phyloP scores from a whole-genome alignment of 2,113 vertebrate genomes.

The Planiliza haematocheilus region DNA sequence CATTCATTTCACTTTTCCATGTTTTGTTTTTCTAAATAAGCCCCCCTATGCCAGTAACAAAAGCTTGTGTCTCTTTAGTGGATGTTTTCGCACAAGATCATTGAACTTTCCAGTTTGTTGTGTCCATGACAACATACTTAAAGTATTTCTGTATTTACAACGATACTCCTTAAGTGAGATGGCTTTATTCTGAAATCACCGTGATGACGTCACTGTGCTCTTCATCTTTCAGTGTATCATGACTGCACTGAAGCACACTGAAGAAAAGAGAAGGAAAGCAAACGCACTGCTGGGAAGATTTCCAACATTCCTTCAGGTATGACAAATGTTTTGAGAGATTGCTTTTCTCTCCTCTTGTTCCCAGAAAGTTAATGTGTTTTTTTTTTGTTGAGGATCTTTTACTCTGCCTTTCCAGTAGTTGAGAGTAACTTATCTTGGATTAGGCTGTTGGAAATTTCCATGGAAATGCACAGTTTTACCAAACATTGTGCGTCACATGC shows the following conservation, averaged over 20 bases:
- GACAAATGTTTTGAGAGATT: slow-evolving; percentile 3
- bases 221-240: neutral
- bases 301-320: slow-evolving; percentile 49
- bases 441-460: neutral
- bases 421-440: neutral
- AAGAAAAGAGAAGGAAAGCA: neutral
- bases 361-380: neutral
- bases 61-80: too few relatives aligned
- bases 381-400: too few relatives aligned
- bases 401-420: too few relatives aligned
- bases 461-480: slow-evolving; percentile 24
- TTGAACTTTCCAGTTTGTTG: neutral
- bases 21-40: too few relatives aligned
- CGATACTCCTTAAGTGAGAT: neutral
- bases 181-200: neutral
- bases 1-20: too few relatives aligned
- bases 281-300: slow-evolving; percentile 27
- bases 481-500: slow-evolving; percentile 38
- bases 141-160: neutral
- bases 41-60: too few relatives aligned
- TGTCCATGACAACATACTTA: neutral
- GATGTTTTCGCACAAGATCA: too few relatives aligned
- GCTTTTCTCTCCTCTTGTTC: neutral
- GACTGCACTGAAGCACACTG: neutral
- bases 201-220: neutral